Percentiles rank a stretch among this genome's conserved stretches.
Evolutionary conservation across 2,113 vertebrate species (phyloP).

Genomic region (Smithornis capensis): DNA sequence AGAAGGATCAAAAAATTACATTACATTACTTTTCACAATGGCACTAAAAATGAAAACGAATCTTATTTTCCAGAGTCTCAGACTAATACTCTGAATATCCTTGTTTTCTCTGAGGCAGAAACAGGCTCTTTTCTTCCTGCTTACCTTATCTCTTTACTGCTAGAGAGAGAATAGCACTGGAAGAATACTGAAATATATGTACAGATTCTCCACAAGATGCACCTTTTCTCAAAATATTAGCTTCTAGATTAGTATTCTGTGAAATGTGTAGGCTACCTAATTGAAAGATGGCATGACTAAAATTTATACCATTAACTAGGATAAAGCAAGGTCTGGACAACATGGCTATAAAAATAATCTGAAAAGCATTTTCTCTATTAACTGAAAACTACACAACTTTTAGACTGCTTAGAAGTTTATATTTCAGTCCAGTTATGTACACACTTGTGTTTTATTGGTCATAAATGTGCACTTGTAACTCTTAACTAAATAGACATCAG

Average conservation of each 20-base stretch:
- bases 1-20: neutral
- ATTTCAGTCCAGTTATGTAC: neutral
- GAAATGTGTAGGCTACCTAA: neutral
- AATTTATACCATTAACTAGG: neutral
- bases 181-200: neutral
- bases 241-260: neutral
- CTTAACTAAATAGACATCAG: neutral
- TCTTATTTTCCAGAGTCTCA: neutral
- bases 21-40: neutral
- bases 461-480: neutral
- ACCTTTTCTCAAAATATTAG: neutral
- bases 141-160: neutral
- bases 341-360: neutral
- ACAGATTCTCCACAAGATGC: neutral
- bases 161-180: neutral
- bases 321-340: neutral
- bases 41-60: neutral
- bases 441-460: neutral
- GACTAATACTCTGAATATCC: neutral
- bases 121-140: neutral
- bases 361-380: neutral
- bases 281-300: neutral
- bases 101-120: neutral
- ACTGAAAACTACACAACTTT: neutral
- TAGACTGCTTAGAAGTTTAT: neutral